phyloP scores from a whole-genome alignment of 2,113 vertebrate species.

The Pristiophorus japonicus region DNA sequence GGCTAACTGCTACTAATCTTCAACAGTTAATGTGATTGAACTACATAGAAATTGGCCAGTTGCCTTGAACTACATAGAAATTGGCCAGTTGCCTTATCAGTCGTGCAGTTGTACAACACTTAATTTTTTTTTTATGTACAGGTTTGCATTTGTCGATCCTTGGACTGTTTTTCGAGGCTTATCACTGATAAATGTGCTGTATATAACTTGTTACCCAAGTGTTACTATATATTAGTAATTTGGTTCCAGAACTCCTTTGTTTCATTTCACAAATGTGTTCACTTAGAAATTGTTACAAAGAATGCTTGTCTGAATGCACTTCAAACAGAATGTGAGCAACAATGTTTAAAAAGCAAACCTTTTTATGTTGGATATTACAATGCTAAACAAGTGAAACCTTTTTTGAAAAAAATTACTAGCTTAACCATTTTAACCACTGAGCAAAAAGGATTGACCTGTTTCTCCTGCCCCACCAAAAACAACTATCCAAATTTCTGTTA shows the following conservation, averaged over 20 bases:
- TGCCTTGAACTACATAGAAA: not conserved
- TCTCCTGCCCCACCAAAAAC: too few species aligned
- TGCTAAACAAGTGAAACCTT: not conserved
- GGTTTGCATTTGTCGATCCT: not conserved
- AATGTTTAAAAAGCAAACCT: not conserved
- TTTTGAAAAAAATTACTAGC: not conserved
- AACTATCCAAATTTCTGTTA: not conserved
- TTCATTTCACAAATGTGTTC: slow-evolving; percentile 2
- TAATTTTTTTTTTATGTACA: too few species aligned
- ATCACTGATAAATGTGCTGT: not conserved
- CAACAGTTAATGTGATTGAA: not conserved
- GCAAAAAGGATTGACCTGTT: not conserved
- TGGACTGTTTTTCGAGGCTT: not conserved
- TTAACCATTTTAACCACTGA: not conserved
- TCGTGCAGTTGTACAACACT: not conserved
- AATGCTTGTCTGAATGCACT: not conserved
- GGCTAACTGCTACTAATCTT: not conserved
- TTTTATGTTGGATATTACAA: not conserved
- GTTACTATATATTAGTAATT: not conserved
- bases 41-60: not conserved
- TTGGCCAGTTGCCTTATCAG: not conserved
- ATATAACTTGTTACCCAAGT: not conserved
- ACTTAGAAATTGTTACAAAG: slow-evolving; percentile 6
- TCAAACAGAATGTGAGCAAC: not conserved
- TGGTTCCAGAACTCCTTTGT: not conserved